Conservation (phyloP, 1,140 invertebrate genomes). For the Bactericera cockerelli region DNA sequence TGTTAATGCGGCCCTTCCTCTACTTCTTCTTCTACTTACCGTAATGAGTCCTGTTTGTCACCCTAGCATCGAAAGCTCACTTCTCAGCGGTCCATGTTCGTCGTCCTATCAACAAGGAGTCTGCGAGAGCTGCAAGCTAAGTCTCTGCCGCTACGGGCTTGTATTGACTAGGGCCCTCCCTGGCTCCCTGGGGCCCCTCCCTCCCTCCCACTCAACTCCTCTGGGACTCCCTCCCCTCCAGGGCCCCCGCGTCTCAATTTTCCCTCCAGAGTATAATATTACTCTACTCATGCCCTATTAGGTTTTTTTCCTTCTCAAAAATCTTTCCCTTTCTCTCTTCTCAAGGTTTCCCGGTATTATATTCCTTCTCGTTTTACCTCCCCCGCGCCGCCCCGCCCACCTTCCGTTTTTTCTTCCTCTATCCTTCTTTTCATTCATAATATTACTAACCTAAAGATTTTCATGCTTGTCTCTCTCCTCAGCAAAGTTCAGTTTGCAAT, state of each 20-base stretch:
- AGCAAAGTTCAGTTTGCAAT: too few relatives aligned
- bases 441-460: not conserved
- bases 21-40: too few relatives aligned
- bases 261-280: not conserved
- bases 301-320: too few relatives aligned
- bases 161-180: slow-evolving; percentile 30
- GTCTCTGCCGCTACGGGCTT: slow-evolving; percentile 25
- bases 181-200: slow-evolving; percentile 19
- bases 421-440: slow-evolving; percentile 5
- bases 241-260: not conserved
- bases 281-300: too few relatives aligned
- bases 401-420: too few relatives aligned
- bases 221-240: slow-evolving; percentile 13
- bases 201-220: slow-evolving; percentile 11
- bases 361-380: not conserved
- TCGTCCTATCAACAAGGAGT: too few relatives aligned
- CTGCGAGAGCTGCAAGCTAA: too few relatives aligned
- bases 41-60: too few relatives aligned
- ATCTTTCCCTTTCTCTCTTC: not conserved
- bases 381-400: not conserved
- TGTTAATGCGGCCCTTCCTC: too few relatives aligned
- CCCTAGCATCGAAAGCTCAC: too few relatives aligned
- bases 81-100: too few relatives aligned
- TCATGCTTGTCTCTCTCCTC: too few relatives aligned
- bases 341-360: not conserved